Evolutionary conservation across 1,140 invertebrate species (phyloP).

Genomic region (Platorchestia sp.): DNA sequence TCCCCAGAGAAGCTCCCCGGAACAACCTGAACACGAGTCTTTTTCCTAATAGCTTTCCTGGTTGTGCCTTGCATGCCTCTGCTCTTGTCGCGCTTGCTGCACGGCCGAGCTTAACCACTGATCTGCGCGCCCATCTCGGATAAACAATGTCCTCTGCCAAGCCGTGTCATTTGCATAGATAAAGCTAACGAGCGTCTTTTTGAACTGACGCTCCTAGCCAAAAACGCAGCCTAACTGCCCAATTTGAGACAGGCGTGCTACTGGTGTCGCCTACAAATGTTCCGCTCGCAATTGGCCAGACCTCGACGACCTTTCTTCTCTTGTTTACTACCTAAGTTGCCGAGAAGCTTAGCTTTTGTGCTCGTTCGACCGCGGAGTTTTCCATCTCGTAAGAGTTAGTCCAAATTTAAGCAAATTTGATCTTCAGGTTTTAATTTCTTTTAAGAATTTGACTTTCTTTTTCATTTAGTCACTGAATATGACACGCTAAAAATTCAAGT

Average conservation of each 20-base stretch:
- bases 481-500: not conserved
- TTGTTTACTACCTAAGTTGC: conserved; percentile 10
- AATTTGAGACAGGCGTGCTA: conserved; percentile 40
- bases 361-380: not conserved
- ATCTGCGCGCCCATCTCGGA: not conserved
- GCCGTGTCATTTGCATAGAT: conserved; percentile 32
- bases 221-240: conserved; percentile 36
- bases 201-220: conserved; percentile 14
- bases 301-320: not conserved
- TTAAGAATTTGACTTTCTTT: not conserved
- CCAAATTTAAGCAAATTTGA: conserved; percentile 4
- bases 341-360: not conserved
- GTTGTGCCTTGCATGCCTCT: not conserved
- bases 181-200: conserved; percentile 45
- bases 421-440: not conserved
- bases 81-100: not conserved
- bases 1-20: not conserved
- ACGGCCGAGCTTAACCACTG: not conserved
- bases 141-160: conserved; percentile 32
- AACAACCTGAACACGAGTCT: not conserved
- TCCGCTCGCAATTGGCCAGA: not conserved
- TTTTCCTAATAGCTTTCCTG: not conserved
- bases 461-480: not conserved
- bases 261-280: conserved; percentile 39
- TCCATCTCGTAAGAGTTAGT: not conserved